These are phyloP conservation scores for human (Homo sapiens) DNA, from an alignment of 2,113 vertebrate species.

Conservation along the genomic window DNA sequence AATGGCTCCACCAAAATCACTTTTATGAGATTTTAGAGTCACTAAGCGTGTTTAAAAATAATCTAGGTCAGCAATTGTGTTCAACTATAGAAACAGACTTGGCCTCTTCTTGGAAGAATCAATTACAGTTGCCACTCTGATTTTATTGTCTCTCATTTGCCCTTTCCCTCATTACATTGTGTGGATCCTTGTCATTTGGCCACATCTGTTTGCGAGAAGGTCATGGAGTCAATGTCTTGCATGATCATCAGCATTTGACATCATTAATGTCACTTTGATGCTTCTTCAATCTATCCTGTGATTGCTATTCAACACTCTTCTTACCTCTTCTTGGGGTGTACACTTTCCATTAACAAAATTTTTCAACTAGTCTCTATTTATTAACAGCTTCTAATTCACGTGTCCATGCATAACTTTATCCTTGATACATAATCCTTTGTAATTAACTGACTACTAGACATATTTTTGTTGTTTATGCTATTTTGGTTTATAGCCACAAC, in stretches of 20 bases:
- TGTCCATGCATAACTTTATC: neutral
- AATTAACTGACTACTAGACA: neutral
- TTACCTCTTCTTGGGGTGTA: neutral
- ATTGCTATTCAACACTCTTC: neutral
- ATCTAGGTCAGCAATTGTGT: neutral
- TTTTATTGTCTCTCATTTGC: neutral
- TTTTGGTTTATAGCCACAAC: neutral
- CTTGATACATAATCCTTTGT: neutral
- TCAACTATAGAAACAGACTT: neutral
- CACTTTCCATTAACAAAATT: neutral
- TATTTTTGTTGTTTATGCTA: neutral
- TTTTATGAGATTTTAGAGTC: neutral
- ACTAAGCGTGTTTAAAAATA: neutral
- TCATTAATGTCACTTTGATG: neutral
- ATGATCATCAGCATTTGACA: neutral
- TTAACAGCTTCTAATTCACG: neutral
- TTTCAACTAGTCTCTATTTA: neutral
- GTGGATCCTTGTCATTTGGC: neutral
- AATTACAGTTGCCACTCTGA: neutral
- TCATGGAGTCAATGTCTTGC: too few species aligned
- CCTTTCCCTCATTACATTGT: neutral
- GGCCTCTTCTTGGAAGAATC: neutral
- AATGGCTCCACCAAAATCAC: neutral
- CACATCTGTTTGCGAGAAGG: neutral
- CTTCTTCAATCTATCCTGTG: neutral